Base-by-base conservation (phyloP, 1,140 invertebrate genomes). In the Drosophila pandora region DNA sequence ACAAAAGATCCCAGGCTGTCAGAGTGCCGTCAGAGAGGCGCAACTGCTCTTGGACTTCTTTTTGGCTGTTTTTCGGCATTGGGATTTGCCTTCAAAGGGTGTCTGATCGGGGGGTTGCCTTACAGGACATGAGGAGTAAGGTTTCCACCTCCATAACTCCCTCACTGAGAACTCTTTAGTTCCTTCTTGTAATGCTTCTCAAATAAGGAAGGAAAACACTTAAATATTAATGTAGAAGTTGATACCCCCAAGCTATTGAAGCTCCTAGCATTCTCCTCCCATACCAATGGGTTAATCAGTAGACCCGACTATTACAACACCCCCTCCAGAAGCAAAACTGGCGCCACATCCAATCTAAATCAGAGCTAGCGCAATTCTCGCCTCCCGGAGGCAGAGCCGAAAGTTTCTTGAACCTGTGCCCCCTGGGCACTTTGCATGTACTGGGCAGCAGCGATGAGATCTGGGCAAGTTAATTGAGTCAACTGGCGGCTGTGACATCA, bases 331-430 rank as follows among this genome's bases (percentile, higher is more conserved):
- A n/a, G 3, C 12, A 41, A 52, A 75, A 76, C 72, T 76, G 72
- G 72, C 72, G 72, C 72, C 72, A 76, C 72, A 54, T 76, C 67
- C 72, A 76, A 76, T 76, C 72, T 68, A 67, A 76, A 75, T 55
- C 72, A 49, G 60, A 65, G 70, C 47, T 55, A 55, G 68, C 22
- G 65, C 67, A 34, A 53, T 48, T 37, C 17, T 13, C 49, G 48
- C 57, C 56, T 30, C 21, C 25, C 47, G 25, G 34, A 10, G 30
- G 34, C 50, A 55, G 7, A 69, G 30, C 23, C 32, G 41, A 77
- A 61, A 85, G 82, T 85, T 85, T 85, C 82, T 85, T 85, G 82
- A 85, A 85, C 82, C 57, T 75, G 47, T 45, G 57, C 45, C 57
- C 48, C 73, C 23, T 34, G 34, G 3, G 34, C 4, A 12, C 12